Base-by-base conservation (phyloP, 2,113 vertebrate genomes). In the Muntiacus reevesi region DNA sequence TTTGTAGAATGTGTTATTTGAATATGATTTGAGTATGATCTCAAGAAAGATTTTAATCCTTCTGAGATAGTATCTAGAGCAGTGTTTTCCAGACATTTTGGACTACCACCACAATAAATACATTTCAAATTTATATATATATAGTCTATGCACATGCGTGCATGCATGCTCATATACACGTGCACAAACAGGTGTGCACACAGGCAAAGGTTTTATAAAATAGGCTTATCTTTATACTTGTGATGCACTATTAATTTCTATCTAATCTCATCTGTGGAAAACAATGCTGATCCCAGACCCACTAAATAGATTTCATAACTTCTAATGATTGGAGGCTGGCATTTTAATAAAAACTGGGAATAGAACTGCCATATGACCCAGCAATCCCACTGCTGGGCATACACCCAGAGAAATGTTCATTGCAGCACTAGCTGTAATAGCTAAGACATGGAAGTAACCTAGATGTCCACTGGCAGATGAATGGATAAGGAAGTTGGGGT, bases 1-100 rank as follows among this genome's bases (percentile, higher is more conserved):
- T 91, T 74, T 85, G 23, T 81, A 27, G 67, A 94, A 64, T 57
- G 21, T 43, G 33, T 64, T 78, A 92, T 57, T 55, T 87, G 86
- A 83, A 62, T 50, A 83, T 57, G 33, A 84, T 71, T 33, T 87
- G 86, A 78, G 71, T 50, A 83, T 57, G 40, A 84, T 71, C 36
- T 82, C 95, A 33, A 94, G 67, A 67, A 93, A 76, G 33, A 79
- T 84, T 17, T 74, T 60, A 67, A 60, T 85, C 25, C 9, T 54
- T 55, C 62, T 64, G 17, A 81, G 50, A 81, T 36, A 12, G 7
- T 28, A 55, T 36, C 21, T 55, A 83, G 2, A 79, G 43, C 3
- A 62, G 2, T 71, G 43, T 89, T 95, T 89, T 60, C 28, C 55
- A 89, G 55, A 54, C 1, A 30, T 87, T 45, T n/a, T 14, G 16